Base-by-base conservation (phyloP, 2,113 vertebrate species). In the Donacobius atricapilla region DNA sequence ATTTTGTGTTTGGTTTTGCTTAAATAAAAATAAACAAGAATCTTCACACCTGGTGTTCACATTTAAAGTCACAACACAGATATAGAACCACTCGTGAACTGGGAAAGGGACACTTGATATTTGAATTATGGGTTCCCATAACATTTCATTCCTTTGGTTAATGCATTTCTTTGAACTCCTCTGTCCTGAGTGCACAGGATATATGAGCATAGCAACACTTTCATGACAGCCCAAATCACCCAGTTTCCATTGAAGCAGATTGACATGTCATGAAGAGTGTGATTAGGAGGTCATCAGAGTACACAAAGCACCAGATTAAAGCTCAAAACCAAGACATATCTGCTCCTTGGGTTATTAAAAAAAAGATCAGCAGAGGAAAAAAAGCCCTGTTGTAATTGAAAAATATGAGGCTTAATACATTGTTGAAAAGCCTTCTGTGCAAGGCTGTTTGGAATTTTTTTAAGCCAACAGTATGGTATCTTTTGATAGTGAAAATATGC, bases 21-120 rank as follows among this genome's bases (percentile, higher is more conserved):
- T 95, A 92, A 96, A 87, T 75, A 93, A 94, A 93, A 93, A 72
- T 79, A 95, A 95, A 94, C 86, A 92, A 88, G 91, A 82, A 91
- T 57, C 42, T 96, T 95, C 83, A 86, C 89, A 96, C 91, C 94
- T 96, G 93, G 88, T 54, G 91, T 72, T 94, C 88, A 60, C 40
- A 90, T 94, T 96, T 88, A 56, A 95, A 94, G 90, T 69, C 94
- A 93, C 69, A 96, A 83, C 37, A 91, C 57, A 94, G 64, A 94
- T 24, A 84, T 60, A 95, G 65, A 95, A 78, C 20, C 40, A 44
- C 84, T 90, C 76, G 51, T 24, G 63, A 96, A 90, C 83, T 56
- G 50, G 42, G 53, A 90, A 72, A 95, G 57, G 51, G 61, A 82
- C 47, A 72, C 44, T 72, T 1, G 0, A 47, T 65, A 81, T 40